A percentile compares a stretch with the other conserved stretches of the same genome.
Conservation (phyloP, 1,140 invertebrate species). For the Adelges cooleyi region DNA sequence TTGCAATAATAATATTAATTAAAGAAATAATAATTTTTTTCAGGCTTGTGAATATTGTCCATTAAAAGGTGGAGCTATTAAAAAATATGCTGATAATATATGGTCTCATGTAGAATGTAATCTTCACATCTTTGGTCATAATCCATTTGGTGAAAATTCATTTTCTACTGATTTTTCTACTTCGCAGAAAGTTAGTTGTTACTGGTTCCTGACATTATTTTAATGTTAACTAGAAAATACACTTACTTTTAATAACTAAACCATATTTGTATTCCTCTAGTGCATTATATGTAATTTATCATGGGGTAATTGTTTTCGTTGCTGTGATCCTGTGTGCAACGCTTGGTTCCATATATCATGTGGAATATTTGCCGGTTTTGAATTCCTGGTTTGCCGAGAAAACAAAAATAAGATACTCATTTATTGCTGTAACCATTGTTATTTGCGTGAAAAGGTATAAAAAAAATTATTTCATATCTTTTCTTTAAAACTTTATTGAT, state of each 20-base stretch:
- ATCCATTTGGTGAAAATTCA: neutral
- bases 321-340: constrained; percentile 39
- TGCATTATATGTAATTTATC: constrained; percentile 30
- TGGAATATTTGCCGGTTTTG: constrained; percentile 40
- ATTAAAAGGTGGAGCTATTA: neutral
- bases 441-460: neutral
- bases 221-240: no score
- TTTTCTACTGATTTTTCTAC: constrained; percentile 7
- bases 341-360: constrained; percentile 44
- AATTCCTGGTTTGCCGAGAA: constrained; percentile 34
- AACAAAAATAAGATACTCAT: neutral
- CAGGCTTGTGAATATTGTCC: constrained; percentile 15
- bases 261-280: neutral
- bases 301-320: constrained; percentile 39
- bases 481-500: no score
- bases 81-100: neutral
- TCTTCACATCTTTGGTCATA: neutral
- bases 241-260: neutral
- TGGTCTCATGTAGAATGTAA: constrained; percentile 7
- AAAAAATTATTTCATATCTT: no score
- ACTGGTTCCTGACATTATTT: no score
- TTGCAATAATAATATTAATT: no score
- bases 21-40: no score
- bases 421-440: neutral
- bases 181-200: neutral